Conservation (phyloP, 2,113 vertebrate species). For the Puntigrus tetrazona region DNA sequence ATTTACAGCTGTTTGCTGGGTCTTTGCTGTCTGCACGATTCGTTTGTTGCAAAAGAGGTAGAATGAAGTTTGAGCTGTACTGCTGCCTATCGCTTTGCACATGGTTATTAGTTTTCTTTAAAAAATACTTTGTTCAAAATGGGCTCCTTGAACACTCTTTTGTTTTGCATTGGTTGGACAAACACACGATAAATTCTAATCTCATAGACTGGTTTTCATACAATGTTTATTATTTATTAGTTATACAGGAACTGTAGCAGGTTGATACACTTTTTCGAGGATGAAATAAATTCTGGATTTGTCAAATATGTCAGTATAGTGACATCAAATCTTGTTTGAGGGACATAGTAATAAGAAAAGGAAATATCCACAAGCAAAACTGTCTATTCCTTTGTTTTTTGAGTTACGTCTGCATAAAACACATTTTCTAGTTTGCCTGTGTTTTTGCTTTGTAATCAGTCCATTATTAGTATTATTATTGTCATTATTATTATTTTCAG, state of each 20-base stretch:
- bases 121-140: neutral
- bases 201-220: neutral
- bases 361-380: neutral
- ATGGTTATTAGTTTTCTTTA: neutral
- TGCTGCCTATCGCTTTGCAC: neutral
- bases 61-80: neutral
- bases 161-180: neutral
- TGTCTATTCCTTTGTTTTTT: neutral
- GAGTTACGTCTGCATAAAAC: no score
- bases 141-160: neutral
- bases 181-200: neutral
- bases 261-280: neutral
- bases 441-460: neutral
- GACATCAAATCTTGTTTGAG: neutral
- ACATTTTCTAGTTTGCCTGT: neutral
- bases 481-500: no score
- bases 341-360: neutral
- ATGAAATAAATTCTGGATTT: neutral
- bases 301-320: neutral
- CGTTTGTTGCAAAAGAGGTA: neutral
- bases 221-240: neutral
- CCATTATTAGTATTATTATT: neutral
- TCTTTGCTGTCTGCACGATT: neutral
- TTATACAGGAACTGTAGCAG: neutral
- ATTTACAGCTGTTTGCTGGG: neutral